Evolutionary conservation across 2,113 vertebrate genomes (phyloP).

Genomic region (Boleophthalmus pectinirostris): DNA sequence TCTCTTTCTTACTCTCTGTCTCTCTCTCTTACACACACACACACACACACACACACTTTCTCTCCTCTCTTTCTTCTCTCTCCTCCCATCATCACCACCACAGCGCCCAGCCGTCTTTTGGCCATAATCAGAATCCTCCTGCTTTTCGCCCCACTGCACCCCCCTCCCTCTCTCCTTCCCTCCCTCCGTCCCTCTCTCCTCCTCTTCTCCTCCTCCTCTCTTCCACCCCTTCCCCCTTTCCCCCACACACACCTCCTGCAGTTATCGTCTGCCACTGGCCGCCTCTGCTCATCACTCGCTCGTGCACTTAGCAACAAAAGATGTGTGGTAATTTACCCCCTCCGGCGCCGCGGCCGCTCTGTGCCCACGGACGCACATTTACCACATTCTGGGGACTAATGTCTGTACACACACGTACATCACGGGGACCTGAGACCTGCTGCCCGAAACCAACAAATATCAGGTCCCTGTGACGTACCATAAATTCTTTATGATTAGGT

Average conservation of each 20-base stretch:
- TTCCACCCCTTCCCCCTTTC: slow-evolving; percentile 34
- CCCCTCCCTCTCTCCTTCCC: slow-evolving; percentile 40
- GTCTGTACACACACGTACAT: no score
- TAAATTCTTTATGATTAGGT: no score
- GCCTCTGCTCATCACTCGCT: slow-evolving; percentile 78
- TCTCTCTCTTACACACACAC: slow-evolving; percentile 24
- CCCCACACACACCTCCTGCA: slow-evolving; percentile 55
- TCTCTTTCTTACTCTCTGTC: slow-evolving; percentile 19
- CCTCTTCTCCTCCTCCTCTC: slow-evolving; percentile 38
- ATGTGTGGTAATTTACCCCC: slow-evolving; percentile 72
- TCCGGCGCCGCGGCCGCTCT: neutral
- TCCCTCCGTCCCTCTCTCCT: neutral
- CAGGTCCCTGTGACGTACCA: no score
- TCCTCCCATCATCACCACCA: slow-evolving; percentile 37
- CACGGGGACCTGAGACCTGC: no score
- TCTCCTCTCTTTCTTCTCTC: slow-evolving; percentile 26
- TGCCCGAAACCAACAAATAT: no score
- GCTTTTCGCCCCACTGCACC: slow-evolving; percentile 31
- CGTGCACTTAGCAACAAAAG: slow-evolving; percentile 64
- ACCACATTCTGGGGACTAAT: no score
- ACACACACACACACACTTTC: slow-evolving; percentile 64
- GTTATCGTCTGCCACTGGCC: slow-evolving; percentile 77
- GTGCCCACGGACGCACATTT: neutral
- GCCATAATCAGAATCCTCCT: slow-evolving; percentile 47
- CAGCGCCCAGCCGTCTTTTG: slow-evolving; percentile 67